A percentile compares a stretch with the other conserved stretches of the same genome.
Evolutionary conservation across 2,113 vertebrate species (phyloP).

Genomic region (Crypturellus undulatus): DNA sequence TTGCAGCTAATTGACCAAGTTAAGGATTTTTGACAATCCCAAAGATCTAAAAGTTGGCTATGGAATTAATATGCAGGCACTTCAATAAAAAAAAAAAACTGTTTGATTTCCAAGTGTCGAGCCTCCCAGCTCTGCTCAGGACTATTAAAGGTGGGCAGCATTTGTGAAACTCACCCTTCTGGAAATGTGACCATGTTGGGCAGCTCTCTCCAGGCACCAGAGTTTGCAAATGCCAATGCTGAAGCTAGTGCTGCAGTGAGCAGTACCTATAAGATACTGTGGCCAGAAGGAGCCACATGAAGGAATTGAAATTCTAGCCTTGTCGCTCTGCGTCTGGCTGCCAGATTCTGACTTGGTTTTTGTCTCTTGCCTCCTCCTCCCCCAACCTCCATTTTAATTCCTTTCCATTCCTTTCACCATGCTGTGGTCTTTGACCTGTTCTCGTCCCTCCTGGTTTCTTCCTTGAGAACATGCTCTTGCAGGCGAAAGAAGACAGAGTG

Average conservation of each 20-base stretch:
- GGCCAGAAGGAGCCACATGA: rapidly evolving
- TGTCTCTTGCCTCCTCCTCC: slow-evolving; percentile 11
- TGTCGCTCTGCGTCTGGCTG: slow-evolving; percentile 1
- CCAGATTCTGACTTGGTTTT: slow-evolving; percentile 49
- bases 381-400: slow-evolving; percentile 54
- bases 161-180: neutral
- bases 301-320: slow-evolving; percentile 40
- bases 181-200: neutral
- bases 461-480: slow-evolving; percentile 41
- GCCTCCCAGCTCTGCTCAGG: neutral
- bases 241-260: rapidly evolving
- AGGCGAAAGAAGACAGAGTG: slow-evolving; percentile 64
- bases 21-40: slow-evolving; percentile 19
- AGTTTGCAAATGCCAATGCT: neutral
- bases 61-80: neutral
- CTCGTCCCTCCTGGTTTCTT: slow-evolving; percentile 51
- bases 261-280: neutral
- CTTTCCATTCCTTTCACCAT: slow-evolving; percentile 43
- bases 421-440: slow-evolving; percentile 32
- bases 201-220: neutral
- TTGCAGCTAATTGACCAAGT: neutral
- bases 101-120: neutral
- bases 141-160: neutral
- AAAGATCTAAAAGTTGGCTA: neutral
- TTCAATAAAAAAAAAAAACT: neutral